Conservation (phyloP, 2,113 vertebrate genomes). For the Neotragus pygmaeus region DNA sequence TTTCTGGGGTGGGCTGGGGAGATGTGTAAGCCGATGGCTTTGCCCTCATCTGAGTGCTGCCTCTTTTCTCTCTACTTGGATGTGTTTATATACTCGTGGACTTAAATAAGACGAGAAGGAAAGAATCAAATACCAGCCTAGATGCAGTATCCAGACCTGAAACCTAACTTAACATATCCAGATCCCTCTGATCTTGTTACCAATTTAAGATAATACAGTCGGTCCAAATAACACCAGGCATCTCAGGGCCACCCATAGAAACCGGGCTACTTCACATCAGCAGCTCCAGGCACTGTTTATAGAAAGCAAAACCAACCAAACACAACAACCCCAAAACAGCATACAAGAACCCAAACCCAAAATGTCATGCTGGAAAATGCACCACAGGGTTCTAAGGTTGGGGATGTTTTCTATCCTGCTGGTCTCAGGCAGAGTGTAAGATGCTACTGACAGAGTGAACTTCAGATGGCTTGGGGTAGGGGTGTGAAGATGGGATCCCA, state of each 20-base stretch:
- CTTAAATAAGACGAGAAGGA: slow-evolving; percentile 66
- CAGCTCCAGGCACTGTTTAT: not conserved
- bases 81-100: slow-evolving; percentile 58
- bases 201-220: slow-evolving; percentile 42
- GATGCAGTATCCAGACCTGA: slow-evolving; percentile 48
- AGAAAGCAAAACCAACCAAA: slow-evolving; percentile 16
- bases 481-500: not conserved
- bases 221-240: slow-evolving; percentile 39
- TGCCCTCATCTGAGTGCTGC: slow-evolving; percentile 30
- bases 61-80: slow-evolving; percentile 33
- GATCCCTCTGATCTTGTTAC: slow-evolving; percentile 62
- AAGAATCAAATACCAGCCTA: slow-evolving; percentile 28
- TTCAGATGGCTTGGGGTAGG: not conserved
- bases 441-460: not conserved
- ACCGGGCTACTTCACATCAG: slow-evolving; percentile 40
- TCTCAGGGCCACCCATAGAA: slow-evolving; percentile 54
- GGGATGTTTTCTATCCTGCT: not conserved
- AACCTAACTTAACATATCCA: slow-evolving; percentile 53
- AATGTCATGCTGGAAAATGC: not conserved
- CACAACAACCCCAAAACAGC: not conserved
- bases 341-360: not conserved
- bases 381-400: not conserved
- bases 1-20: not conserved
- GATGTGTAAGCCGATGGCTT: slow-evolving; percentile 37
- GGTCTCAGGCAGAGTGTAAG: not conserved